Percentiles rank a stretch among this genome's conserved stretches.
Evolutionary conservation across 2,113 vertebrate genomes (phyloP).

Genomic region (Morone chrysops): DNA sequence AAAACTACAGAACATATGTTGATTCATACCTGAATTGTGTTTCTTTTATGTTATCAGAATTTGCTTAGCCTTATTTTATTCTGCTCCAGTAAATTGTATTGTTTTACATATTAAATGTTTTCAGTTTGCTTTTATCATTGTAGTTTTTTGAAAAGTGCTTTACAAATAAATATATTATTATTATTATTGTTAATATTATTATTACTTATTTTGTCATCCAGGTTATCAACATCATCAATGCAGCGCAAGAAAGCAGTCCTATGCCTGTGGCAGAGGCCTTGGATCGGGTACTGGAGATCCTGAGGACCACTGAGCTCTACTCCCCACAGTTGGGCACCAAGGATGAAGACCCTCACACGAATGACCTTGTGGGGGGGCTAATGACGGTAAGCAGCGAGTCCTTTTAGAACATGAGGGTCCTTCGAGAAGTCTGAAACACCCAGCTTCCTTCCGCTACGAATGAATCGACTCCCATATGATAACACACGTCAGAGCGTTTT

Average conservation of each 20-base stretch:
- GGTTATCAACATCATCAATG: conserved; percentile 98
- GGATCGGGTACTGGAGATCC: conserved; percentile 95
- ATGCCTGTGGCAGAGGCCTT: conserved; percentile 94
- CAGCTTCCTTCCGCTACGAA: conserved; percentile 37
- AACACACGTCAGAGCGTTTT: conserved; percentile 15
- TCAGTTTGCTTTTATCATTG: neutral
- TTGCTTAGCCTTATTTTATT: neutral
- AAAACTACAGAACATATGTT: no score
- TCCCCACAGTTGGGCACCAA: conserved; percentile 94
- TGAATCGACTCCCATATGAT: conserved; percentile 35
- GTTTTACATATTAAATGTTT: neutral
- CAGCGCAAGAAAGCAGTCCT: conserved; percentile 96
- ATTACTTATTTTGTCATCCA: conserved; percentile 62
- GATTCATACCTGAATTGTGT: no score
- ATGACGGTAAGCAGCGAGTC: conserved; percentile 90
- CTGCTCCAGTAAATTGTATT: neutral
- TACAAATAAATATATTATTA: neutral
- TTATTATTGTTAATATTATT: neutral
- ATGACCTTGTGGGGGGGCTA: conserved; percentile 94
- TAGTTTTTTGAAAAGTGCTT: neutral
- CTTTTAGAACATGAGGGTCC: neutral
- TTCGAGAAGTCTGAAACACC: conserved; percentile 46
- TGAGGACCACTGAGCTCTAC: conserved; percentile 96
- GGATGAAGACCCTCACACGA: conserved; percentile 96
- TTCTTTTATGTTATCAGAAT: neutral